Evolutionary conservation across 2,797 vertebrate genomes (phyloP).

Genomic region (Typhlichthys subterraneus): DNA sequence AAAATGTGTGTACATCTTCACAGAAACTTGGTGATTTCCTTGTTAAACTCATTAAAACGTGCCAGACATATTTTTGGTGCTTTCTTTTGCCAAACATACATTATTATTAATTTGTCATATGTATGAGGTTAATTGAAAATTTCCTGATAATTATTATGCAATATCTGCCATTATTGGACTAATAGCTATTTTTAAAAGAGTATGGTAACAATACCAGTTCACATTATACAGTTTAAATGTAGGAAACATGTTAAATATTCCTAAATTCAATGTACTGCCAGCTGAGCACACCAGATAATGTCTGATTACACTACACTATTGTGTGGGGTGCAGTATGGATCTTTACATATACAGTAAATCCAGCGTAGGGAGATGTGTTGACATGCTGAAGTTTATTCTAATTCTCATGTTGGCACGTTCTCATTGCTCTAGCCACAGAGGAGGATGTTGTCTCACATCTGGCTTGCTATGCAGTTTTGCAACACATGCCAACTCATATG

Average conservation of each 20-base stretch:
- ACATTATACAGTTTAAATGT: conserved; percentile 15
- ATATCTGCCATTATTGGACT: too few species aligned
- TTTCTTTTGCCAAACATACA: too few species aligned
- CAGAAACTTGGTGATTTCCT: too few species aligned
- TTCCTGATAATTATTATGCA: too few species aligned
- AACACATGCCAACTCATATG: conserved; percentile 44
- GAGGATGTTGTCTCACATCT: conserved; percentile 59
- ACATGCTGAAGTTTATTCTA: conserved; percentile 66
- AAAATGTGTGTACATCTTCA: too few species aligned
- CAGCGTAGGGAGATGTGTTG: conserved; percentile 66
- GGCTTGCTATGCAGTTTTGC: conserved; percentile 42
- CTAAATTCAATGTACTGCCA: conserved; percentile 23
- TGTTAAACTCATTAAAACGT: too few species aligned
- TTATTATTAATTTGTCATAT: too few species aligned
- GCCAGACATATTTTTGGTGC: too few species aligned
- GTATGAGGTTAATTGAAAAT: too few species aligned
- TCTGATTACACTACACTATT: conserved; percentile 25
- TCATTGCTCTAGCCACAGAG: conserved; percentile 49
- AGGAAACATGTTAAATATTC: conserved; percentile 33
- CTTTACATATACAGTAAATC: conserved; percentile 55
- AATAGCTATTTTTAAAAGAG: neutral
- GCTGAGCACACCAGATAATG: conserved; percentile 24
- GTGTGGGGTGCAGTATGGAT: conserved; percentile 48
- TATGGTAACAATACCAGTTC: conserved; percentile 16
- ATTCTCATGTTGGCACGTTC: conserved; percentile 62